A percentile compares a stretch with the other conserved stretches of the same genome.
Conservation (phyloP, 1,140 invertebrate genomes). For the Euura saliciscinereae region DNA sequence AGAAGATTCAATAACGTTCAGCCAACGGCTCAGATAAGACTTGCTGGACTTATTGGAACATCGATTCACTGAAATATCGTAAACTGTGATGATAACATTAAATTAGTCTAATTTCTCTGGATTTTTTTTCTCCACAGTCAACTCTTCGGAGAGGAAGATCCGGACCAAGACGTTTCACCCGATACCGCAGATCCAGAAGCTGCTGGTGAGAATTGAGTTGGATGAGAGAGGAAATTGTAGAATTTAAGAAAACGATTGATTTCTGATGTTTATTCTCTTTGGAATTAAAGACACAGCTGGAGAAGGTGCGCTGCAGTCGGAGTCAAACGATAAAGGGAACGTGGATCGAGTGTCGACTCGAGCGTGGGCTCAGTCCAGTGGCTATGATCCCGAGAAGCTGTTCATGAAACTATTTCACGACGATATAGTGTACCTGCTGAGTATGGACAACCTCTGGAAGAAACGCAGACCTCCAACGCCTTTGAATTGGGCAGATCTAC, state of each 20-base stretch:
- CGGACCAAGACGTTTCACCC: slow-evolving; percentile 97
- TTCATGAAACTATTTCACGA: slow-evolving; percentile 92
- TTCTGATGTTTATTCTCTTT: too few relatives aligned
- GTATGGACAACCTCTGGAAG: slow-evolving; percentile 95
- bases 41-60: slow-evolving; percentile 19
- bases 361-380: slow-evolving; percentile 82
- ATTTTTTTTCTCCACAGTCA: slow-evolving; percentile 71
- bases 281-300: slow-evolving; percentile 58
- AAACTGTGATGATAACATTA: not conserved
- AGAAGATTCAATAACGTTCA: slow-evolving; percentile 45
- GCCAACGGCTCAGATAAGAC: too few relatives aligned
- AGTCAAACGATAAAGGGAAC: slow-evolving; percentile 69
- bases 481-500: slow-evolving; percentile 73
- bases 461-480: slow-evolving; percentile 82
- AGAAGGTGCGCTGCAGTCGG: slow-evolving; percentile 54
- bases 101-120: not conserved
- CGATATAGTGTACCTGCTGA: slow-evolving; percentile 94
- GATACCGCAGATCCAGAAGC: slow-evolving; percentile 94
- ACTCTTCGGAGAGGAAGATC: slow-evolving; percentile 94
- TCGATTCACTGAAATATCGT: not conserved
- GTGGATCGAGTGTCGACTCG: slow-evolving; percentile 85
- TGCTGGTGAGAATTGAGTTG: slow-evolving; percentile 52
- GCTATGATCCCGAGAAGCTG: slow-evolving; percentile 84
- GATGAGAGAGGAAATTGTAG: too few relatives aligned
- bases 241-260: too few relatives aligned